Conservation (phyloP, 2,113 vertebrate genomes). For the Lampris megalopsis region DNA sequence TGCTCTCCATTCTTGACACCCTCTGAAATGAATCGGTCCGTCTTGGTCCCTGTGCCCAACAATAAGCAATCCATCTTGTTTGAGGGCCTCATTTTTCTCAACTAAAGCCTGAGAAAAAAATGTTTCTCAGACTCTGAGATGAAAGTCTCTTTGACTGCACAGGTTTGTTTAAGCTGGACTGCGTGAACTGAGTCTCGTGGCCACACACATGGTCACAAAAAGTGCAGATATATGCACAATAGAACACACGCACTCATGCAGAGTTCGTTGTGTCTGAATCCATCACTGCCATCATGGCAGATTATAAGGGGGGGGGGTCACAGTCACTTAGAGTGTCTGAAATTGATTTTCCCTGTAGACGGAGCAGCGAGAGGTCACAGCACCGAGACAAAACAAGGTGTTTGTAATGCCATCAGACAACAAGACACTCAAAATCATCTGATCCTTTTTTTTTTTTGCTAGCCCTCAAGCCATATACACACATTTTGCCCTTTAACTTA, state of each 20-base stretch:
- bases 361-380: slow-evolving; percentile 45
- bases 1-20: slow-evolving; percentile 64
- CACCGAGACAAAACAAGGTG: slow-evolving; percentile 44
- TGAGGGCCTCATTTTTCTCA: slow-evolving; percentile 43
- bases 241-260: background rate
- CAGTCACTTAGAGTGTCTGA: slow-evolving; percentile 48
- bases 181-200: slow-evolving; percentile 48
- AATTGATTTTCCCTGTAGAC: slow-evolving; percentile 52
- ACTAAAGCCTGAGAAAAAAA: slow-evolving; percentile 53
- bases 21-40: slow-evolving; percentile 74
- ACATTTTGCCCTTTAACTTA: slow-evolving; percentile 50
- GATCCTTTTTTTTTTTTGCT: slow-evolving; percentile 60
- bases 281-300: slow-evolving; percentile 39
- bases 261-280: slow-evolving; percentile 44
- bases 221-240: background rate
- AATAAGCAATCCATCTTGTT: slow-evolving; percentile 27
- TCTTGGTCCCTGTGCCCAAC: slow-evolving; percentile 51
- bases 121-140: slow-evolving; percentile 14
- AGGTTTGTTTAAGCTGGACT: slow-evolving; percentile 74
- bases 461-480: slow-evolving; percentile 53
- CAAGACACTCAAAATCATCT: slow-evolving; percentile 59
- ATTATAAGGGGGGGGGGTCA: slow-evolving; percentile 22
- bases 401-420: slow-evolving; percentile 49
- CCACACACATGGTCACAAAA: background rate
- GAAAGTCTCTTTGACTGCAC: slow-evolving; percentile 34